Evolutionary conservation across 2,888 invertebrate species (phyloP).

Genomic region (Epistrophella euchroma): DNA sequence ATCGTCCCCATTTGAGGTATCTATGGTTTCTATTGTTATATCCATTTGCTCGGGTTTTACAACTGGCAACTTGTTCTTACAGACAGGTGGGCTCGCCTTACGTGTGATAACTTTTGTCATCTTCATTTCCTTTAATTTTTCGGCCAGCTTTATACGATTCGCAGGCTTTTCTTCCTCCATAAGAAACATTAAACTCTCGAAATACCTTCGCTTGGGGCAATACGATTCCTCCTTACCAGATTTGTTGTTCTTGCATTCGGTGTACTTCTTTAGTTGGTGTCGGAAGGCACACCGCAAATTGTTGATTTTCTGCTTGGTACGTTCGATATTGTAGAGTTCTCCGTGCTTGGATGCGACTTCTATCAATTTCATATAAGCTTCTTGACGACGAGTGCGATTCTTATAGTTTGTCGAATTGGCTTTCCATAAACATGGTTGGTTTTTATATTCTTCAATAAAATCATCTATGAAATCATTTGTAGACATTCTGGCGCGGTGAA

Average conservation of each 20-base stretch:
- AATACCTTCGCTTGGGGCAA: constrained; percentile 82
- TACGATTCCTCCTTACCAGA: constrained; percentile 82
- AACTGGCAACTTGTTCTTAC: constrained; percentile 44
- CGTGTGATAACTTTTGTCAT: constrained; percentile 61
- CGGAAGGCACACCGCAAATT: constrained; percentile 83
- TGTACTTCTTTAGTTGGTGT: constrained; percentile 82
- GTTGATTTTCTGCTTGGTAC: constrained; percentile 83
- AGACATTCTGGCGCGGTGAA: constrained; percentile 73
- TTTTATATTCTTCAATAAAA: constrained; percentile 83
- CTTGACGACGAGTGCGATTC: constrained; percentile 82
- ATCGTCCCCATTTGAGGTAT: constrained; percentile 59
- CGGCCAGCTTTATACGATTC: constrained; percentile 76
- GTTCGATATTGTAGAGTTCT: constrained; percentile 83
- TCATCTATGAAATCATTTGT: constrained; percentile 82
- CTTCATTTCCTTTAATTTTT: constrained; percentile 76
- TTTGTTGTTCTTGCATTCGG: constrained; percentile 81
- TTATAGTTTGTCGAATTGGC: constrained; percentile 82
- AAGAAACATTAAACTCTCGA: constrained; percentile 83
- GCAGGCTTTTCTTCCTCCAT: constrained; percentile 81
- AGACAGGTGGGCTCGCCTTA: constrained; percentile 42
- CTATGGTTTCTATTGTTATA: constrained; percentile 57
- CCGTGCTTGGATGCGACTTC: constrained; percentile 83
- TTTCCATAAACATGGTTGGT: constrained; percentile 83
- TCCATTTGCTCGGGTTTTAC: constrained; percentile 73
- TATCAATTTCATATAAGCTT: constrained; percentile 82